These are phyloP conservation scores for Sebastes ruberrimus DNA, from an alignment of 2,797 vertebrate genomes.

Conservation along the genomic window DNA sequence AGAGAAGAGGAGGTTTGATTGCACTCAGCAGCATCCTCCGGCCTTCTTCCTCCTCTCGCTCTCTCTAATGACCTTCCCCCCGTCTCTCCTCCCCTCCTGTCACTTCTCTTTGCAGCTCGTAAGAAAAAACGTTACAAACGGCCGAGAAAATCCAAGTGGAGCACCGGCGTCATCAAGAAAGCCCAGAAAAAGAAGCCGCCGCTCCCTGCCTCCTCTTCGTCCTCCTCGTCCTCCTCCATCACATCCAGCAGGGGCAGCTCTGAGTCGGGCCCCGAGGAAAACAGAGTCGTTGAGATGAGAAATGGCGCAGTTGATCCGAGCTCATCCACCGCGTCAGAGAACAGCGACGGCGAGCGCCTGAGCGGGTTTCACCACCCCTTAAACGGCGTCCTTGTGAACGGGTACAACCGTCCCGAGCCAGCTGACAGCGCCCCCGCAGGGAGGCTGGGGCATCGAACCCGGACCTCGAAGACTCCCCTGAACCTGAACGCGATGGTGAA, in stretches of 20 bases:
- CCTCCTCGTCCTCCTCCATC: background rate
- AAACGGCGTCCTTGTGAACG: background rate
- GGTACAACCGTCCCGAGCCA: background rate
- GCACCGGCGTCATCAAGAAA: constrained; percentile 56
- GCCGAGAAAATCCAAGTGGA: constrained; percentile 65
- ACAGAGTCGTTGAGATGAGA: background rate
- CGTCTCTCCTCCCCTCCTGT: background rate
- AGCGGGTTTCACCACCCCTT: background rate
- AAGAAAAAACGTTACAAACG: constrained; percentile 73
- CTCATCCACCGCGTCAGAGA: constrained; percentile 27
- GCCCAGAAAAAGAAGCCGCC: constrained; percentile 77
- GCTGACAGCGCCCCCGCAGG: background rate
- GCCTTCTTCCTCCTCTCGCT: background rate
- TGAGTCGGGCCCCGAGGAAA: background rate
- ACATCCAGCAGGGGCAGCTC: constrained; percentile 31
- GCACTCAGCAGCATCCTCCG: background rate
- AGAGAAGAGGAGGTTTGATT: background rate
- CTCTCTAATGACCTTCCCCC: background rate
- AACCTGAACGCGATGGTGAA: background rate
- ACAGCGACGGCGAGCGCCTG: constrained; percentile 9
- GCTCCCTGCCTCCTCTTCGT: background rate
- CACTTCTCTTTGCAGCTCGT: constrained; percentile 24
- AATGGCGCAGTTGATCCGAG: background rate
- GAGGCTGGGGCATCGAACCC: background rate
- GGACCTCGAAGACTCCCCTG: background rate